Evolutionary conservation across 1,140 invertebrate species (phyloP), one percentile per base, ranked within the genome.

Genomic region (Archivesica marissinica): DNA sequence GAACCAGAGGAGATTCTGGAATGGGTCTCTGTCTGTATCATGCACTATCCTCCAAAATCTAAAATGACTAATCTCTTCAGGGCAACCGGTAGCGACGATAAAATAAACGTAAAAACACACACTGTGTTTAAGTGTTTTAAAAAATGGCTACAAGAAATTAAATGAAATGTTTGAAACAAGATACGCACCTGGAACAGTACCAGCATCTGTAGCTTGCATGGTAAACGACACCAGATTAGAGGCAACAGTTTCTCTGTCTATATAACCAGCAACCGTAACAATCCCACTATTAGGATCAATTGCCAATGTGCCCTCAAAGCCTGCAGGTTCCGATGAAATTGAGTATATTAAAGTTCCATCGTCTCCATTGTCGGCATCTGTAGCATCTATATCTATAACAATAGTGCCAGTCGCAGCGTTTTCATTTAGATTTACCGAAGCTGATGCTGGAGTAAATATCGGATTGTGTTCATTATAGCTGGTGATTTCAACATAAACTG

Each of bases 401-500:
- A 98, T 96, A 41, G 96, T 96, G 66, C 97, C 97, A 3, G 96
- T 54, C 7, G 88, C 72, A 15, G 47, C 75, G 68, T 90, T 88
- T 79, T 92, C 92, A 41, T 61, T 33, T 23, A 56, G 52, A 15
- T 59, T 41, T 23, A 59, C 39, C 25, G 79, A 87, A 20, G 25
- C 44, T 23, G 56, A 47, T 17, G 86, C 50, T 13, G 89, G 85
- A 4, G 59, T 59, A 41, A 99, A 98, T 28, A 97, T 94, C 0
- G 98, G 98, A 0, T 97, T 95, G 92, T 98, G 98, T 94, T 99
- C 98, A 93, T 99, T 99, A 33, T 98, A 94, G 91, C 99, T 98
- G 96, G 61, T 84, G 3, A 92, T 75, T 28, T 61, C 47, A 30
- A 92, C 64, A 13, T 86, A 84, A n/a, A 89, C 86, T 17, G 80